Evolutionary conservation across 2,797 vertebrate species (phyloP).

Genomic region (Glyptemys insculpta): DNA sequence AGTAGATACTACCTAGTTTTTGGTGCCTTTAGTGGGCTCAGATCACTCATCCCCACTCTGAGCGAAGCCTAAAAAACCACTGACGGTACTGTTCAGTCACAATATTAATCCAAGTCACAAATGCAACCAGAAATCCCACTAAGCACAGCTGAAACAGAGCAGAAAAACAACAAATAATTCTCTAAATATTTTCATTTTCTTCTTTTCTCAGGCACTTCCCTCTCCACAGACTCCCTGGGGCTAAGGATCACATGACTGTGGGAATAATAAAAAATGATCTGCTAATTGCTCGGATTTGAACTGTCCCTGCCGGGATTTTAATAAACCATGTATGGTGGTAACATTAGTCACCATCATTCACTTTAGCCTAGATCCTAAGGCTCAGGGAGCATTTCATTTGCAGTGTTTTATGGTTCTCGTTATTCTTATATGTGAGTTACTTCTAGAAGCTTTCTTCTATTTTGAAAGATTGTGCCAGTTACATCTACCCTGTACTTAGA

Average conservation of each 20-base stretch:
- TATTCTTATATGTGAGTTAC: not conserved
- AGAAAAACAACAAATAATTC: not conserved
- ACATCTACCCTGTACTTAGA: not conserved
- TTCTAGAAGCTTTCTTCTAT: not conserved
- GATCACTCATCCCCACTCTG: not conserved
- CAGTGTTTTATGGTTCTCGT: not conserved
- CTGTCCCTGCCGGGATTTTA: not conserved
- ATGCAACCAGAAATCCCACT: not conserved
- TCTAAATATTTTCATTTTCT: conserved; percentile 25
- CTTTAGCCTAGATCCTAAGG: not conserved
- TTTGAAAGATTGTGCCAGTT: not conserved
- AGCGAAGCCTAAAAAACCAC: not conserved
- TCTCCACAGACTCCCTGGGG: no score
- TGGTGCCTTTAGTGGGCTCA: not conserved
- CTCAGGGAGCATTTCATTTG: not conserved
- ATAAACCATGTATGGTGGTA: not conserved
- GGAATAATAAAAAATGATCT: not conserved
- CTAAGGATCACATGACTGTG: not conserved
- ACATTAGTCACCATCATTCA: not conserved
- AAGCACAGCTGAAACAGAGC: not conserved
- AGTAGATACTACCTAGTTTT: not conserved
- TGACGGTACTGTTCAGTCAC: not conserved
- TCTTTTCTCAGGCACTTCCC: conserved; percentile 27
- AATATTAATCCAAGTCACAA: not conserved
- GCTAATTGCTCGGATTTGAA: not conserved